Evolutionary conservation across 2,888 invertebrate species (phyloP).

Genomic region (Idaea aversata): DNA sequence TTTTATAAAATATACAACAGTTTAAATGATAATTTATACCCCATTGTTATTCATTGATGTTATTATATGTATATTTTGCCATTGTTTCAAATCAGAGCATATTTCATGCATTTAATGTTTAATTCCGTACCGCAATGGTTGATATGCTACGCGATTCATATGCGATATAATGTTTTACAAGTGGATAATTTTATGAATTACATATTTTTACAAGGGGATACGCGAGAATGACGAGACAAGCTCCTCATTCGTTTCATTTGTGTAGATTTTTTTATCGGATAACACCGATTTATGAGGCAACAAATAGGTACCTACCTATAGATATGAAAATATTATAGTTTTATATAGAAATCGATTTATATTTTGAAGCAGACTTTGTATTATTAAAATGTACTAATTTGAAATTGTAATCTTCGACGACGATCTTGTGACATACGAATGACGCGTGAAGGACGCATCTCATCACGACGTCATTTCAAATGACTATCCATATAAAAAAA

Average conservation of each 20-base stretch:
- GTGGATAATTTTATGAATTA: background rate
- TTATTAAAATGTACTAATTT: background rate
- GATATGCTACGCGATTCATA: constrained; percentile 7
- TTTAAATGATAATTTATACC: constrained; percentile 80
- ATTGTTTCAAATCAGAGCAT: constrained; percentile 81
- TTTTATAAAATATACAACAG: constrained; percentile 80
- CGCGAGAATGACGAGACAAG: background rate
- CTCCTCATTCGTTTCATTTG: background rate
- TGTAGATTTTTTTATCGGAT: background rate
- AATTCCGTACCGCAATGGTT: constrained; percentile 37
- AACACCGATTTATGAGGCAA: background rate
- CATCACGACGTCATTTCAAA: background rate
- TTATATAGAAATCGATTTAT: background rate
- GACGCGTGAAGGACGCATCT: background rate
- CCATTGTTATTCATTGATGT: constrained; percentile 81
- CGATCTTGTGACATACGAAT: background rate
- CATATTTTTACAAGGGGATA: constrained; percentile 24
- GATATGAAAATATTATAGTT: background rate
- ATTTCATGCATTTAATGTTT: constrained; percentile 79
- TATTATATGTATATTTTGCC: constrained; percentile 81
- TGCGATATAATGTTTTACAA: background rate
- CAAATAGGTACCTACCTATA: no score
- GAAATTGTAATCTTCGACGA: background rate
- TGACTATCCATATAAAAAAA: background rate
- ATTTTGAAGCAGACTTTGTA: background rate